Conservation (phyloP, 2,888 invertebrate genomes). For the Alentia gelatinosa region DNA sequence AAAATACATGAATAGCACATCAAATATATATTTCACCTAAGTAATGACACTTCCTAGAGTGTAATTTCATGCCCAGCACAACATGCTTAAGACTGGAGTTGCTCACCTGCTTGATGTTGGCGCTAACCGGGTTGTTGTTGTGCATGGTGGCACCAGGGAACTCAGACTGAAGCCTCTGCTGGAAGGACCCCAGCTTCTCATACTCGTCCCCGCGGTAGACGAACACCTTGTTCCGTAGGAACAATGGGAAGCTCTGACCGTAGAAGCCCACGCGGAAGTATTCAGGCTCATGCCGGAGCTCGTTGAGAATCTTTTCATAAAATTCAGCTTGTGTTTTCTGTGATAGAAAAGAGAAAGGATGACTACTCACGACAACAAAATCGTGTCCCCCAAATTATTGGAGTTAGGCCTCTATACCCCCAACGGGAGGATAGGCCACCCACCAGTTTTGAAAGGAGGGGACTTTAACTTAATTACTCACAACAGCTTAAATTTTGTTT, state of each 20-base stretch:
- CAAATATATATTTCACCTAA: too few relatives aligned
- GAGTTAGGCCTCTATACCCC: too few relatives aligned
- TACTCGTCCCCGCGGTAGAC: slow-evolving; percentile 78
- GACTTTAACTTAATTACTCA: too few relatives aligned
- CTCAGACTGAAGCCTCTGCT: slow-evolving; percentile 73
- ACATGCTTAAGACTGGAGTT: too few relatives aligned
- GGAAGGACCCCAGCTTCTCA: slow-evolving; percentile 74
- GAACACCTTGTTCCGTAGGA: slow-evolving; percentile 85
- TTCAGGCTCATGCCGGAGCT: slow-evolving; percentile 94
- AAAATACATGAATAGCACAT: too few relatives aligned
- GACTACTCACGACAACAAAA: too few relatives aligned
- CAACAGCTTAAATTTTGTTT: too few relatives aligned
- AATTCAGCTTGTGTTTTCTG: slow-evolving; percentile 91
- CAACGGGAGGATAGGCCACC: too few relatives aligned
- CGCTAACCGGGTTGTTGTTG: slow-evolving; percentile 69
- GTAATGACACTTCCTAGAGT: too few relatives aligned
- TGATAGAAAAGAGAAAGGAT: slow-evolving; percentile 59
- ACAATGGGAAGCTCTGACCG: slow-evolving; percentile 95
- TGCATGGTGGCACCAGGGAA: slow-evolving; percentile 74
- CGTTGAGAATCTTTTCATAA: slow-evolving; percentile 93
- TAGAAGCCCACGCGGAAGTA: slow-evolving; percentile 98
- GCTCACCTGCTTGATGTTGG: slow-evolving; percentile 67
- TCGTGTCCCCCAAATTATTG: too few relatives aligned
- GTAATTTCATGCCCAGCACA: too few relatives aligned
- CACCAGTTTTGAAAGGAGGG: too few relatives aligned